phyloP scores from a whole-genome alignment of 2,113 vertebrate species.

The Geococcyx californianus region DNA sequence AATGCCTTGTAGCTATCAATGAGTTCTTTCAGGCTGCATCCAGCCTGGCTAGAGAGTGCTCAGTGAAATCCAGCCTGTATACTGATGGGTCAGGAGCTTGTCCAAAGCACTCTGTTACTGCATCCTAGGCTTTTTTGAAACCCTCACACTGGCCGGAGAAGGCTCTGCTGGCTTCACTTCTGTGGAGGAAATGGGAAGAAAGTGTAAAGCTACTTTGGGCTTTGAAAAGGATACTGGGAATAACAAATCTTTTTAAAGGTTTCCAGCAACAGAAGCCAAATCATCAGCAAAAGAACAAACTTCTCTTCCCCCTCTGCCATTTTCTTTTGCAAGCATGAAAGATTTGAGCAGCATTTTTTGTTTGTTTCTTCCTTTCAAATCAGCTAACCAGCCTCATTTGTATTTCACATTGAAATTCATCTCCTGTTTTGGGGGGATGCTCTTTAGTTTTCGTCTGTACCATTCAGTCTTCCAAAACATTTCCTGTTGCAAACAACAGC shows the following conservation, averaged over 20 bases:
- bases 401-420: slow-evolving; percentile 5
- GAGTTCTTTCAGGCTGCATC: not conserved
- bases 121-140: not conserved
- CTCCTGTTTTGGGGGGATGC: not conserved
- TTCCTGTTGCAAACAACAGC: not conserved
- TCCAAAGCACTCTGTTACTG: not conserved
- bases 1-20: not conserved
- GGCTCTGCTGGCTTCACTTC: not conserved
- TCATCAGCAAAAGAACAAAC: not conserved
- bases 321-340: not conserved
- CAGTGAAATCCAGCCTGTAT: not conserved
- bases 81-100: not conserved
- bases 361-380: not conserved
- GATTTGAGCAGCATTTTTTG: not conserved
- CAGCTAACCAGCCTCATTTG: not conserved
- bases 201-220: not conserved
- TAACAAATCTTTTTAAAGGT: slow-evolving; percentile 11
- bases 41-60: not conserved
- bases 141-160: not conserved
- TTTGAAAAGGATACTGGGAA: not conserved
- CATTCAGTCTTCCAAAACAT: not conserved
- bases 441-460: not conserved
- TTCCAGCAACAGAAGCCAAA: slow-evolving; percentile 22
- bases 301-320: rapidly evolving
- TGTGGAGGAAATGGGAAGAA: not conserved